These are phyloP conservation scores for Pocillopora damicornis DNA, from an alignment of 64 coral and sea anemone genomes.

Conservation along the genomic window DNA sequence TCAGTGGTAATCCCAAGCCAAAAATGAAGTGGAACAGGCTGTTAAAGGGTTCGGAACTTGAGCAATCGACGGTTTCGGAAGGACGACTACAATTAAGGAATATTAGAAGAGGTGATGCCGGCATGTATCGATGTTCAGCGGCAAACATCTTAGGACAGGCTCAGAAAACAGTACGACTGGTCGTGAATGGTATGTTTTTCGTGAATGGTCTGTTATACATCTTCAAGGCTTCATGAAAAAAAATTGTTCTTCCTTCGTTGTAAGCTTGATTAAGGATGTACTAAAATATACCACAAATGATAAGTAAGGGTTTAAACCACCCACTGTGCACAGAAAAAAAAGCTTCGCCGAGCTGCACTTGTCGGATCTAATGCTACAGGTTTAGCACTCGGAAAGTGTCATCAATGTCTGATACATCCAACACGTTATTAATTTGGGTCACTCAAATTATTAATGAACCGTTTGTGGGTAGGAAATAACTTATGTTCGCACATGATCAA, in stretches of 20 bases:
- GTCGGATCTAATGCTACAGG: no score
- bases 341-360: no score
- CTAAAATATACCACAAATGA: no score
- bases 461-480: not conserved
- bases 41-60: not conserved
- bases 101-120: slow-evolving; percentile 20
- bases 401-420: no score
- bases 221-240: no score
- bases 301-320: no score
- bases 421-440: no score
- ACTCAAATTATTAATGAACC: not conserved
- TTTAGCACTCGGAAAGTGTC: no score
- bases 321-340: no score
- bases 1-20: slow-evolving; percentile 48
- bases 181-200: slow-evolving; percentile 18
- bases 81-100: slow-evolving; percentile 7
- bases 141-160: slow-evolving; percentile 41
- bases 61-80: not conserved
- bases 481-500: not conserved
- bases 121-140: slow-evolving; percentile 45
- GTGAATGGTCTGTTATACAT: no score
- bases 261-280: no score
- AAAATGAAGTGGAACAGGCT: slow-evolving; percentile 51
- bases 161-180: not conserved
- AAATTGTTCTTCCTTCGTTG: no score